A percentile compares a stretch with the other conserved stretches of the same genome.
These are phyloP conservation scores for Orestias chungarensis DNA, from an alignment of 2,797 vertebrate species.

Conservation along the genomic window DNA sequence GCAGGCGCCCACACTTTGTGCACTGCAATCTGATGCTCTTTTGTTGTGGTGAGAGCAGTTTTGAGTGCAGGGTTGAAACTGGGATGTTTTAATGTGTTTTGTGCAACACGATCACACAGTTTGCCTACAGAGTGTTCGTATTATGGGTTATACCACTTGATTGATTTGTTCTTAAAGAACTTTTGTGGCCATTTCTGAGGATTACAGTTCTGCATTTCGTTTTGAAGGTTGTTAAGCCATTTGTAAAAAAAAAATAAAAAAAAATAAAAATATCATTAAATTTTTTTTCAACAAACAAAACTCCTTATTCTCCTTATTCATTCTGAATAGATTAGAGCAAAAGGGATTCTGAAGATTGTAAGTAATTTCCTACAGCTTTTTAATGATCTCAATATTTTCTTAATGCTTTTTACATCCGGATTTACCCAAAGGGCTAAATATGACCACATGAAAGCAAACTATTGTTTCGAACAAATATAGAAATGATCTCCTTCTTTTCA, in stretches of 20 bases:
- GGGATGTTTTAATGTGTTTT: not conserved
- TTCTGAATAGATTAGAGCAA: not conserved
- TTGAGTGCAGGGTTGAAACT: not conserved
- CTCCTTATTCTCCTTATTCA: not conserved
- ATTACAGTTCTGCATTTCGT: not conserved
- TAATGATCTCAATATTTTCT: not conserved
- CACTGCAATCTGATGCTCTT: not conserved
- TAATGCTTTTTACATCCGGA: not conserved
- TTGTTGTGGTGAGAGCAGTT: constrained; percentile 34
- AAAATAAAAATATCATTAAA: not conserved
- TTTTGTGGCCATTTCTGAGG: not conserved
- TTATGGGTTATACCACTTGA: not conserved
- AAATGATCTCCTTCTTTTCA: not conserved
- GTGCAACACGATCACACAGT: not conserved
- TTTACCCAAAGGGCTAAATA: not conserved
- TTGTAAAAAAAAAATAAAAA: not conserved
- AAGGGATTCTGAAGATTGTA: not conserved
- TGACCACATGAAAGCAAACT: not conserved
- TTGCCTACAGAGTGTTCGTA: not conserved
- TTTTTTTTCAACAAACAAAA: not conserved
- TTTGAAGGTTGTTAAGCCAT: not conserved
- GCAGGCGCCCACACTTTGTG: not conserved
- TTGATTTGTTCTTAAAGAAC: not conserved
- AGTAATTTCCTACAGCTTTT: not conserved
- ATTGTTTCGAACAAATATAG: not conserved